A percentile compares a stretch with the other conserved stretches of the same genome.
phyloP scores from a whole-genome alignment of 2,113 vertebrate genomes.

The Phalacrocorax pelagicus region DNA sequence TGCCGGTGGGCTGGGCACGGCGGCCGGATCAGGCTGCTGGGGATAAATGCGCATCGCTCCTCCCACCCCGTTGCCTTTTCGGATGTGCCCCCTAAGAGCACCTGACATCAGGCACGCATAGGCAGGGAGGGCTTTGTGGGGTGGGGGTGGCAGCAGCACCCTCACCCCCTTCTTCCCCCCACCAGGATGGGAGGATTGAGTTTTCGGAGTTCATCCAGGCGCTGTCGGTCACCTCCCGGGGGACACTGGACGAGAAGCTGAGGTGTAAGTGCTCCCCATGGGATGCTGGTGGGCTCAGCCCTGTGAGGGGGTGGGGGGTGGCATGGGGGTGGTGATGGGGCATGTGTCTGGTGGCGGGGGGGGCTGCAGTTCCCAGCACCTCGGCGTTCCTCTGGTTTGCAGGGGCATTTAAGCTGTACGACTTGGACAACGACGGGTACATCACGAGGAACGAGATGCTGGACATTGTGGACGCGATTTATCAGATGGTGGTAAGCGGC shows the following conservation, averaged over 20 bases:
- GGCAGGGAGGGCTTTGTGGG: background rate
- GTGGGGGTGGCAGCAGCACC: background rate
- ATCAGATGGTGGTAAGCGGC: slow-evolving; percentile 97
- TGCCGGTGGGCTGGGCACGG: fast-evolving
- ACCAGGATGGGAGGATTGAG: slow-evolving; percentile 94
- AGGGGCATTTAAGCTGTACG: slow-evolving; percentile 99
- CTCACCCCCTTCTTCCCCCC: background rate
- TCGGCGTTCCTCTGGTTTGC: background rate
- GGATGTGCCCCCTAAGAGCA: background rate
- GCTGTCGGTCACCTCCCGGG: slow-evolving; percentile 94
- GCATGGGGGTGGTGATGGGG: fast-evolving
- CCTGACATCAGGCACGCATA: fast-evolving
- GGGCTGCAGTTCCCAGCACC: fast-evolving
- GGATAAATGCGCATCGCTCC: background rate
- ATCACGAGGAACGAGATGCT: slow-evolving; percentile 98
- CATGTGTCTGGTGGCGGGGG: fast-evolving
- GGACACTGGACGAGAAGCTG: slow-evolving; percentile 96
- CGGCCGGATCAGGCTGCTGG: background rate
- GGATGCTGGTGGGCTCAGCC: background rate
- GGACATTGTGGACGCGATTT: slow-evolving; percentile 98
- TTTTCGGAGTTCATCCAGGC: slow-evolving; percentile 99
- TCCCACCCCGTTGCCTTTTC: background rate
- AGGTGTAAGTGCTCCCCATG: slow-evolving; percentile 81
- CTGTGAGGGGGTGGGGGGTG: background rate
- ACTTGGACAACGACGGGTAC: slow-evolving; percentile 96